Base-by-base conservation (phyloP, 2,888 invertebrate genomes). In the Creontiades dilutus region DNA sequence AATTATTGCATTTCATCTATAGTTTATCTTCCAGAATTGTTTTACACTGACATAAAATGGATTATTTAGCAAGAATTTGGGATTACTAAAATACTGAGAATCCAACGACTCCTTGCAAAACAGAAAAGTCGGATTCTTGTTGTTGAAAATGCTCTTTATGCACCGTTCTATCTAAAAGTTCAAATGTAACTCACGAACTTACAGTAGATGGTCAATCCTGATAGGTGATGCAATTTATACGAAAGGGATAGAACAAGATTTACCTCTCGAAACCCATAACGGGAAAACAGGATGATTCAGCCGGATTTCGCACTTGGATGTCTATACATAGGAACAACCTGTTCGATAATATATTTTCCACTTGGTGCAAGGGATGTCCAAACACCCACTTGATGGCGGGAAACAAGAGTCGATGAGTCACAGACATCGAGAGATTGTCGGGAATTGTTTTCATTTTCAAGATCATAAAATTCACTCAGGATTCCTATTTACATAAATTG, bases 261-360 rank as follows among this genome's bases (percentile, higher is more conserved):
- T 19, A 68, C 68, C 19, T 52, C 9, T 68, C 23, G 23, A 68
- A 52, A 68, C 23, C 68, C 68, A 68, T 68, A 68, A 9, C 23
- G 68, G 68, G 68, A 16, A 61, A 61, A 68, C 68, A 68, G 19
- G 68, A 68, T 68, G 68, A 68, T 68, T 68, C 68, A 68, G 23
- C 68, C n/a, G 68, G 68, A 23, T 68, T 68, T 68, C 19, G 68
- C 68, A 68, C 68, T 68, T 11, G 68, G 68, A 68, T 68, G 1
- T 68, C 68, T 68, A 68, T 68, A 68, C 68, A 68, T 68, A 68
- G 68, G 5, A 68, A 68, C 23, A 68, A 23, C 68, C 68, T 11
- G 23, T 9, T 27, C 0, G 23, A 68, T 68, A 23, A 12, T n/a
- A 68, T 68, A 68, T 68, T 68, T 68, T 68, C 68, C 19, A 23